Conservation (phyloP, 2,113 vertebrate genomes). For the Balaeniceps rex region DNA sequence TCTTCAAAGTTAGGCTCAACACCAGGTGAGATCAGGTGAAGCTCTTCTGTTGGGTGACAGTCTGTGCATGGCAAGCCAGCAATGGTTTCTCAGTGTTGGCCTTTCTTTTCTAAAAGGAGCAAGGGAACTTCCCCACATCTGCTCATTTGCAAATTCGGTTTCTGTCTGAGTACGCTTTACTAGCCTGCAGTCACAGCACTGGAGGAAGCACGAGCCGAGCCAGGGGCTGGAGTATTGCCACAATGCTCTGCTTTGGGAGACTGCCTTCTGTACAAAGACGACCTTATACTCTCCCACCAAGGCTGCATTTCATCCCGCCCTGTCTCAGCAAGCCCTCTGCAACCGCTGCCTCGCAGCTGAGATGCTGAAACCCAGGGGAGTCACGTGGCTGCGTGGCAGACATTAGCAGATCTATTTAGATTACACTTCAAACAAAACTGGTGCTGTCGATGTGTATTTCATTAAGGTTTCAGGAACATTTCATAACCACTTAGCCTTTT, state of each 20-base stretch:
- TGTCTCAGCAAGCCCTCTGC: not conserved
- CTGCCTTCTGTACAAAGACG: not conserved
- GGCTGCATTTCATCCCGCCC: not conserved
- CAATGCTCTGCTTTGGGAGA: not conserved
- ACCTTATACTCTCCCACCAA: not conserved
- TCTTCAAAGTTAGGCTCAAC: not conserved
- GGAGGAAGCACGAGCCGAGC: not conserved
- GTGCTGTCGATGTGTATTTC: not conserved
- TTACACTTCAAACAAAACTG: not conserved
- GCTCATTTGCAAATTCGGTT: not conserved
- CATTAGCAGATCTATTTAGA: not conserved
- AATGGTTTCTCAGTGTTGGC: not conserved
- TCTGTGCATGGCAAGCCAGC: accelerated
- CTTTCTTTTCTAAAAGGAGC: not conserved
- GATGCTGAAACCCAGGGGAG: not conserved
- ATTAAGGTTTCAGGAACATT: not conserved
- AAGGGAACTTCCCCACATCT: not conserved
- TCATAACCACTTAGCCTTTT: not conserved
- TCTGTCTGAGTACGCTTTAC: not conserved
- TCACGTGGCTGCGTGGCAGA: not conserved
- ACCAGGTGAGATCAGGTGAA: not conserved
- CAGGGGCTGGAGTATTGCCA: not conserved
- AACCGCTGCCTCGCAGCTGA: accelerated
- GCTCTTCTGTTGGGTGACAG: not conserved
- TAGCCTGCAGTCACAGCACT: not conserved